These are phyloP conservation scores for Synanceia verrucosa DNA, from an alignment of 2,797 vertebrate genomes.

Conservation along the genomic window DNA sequence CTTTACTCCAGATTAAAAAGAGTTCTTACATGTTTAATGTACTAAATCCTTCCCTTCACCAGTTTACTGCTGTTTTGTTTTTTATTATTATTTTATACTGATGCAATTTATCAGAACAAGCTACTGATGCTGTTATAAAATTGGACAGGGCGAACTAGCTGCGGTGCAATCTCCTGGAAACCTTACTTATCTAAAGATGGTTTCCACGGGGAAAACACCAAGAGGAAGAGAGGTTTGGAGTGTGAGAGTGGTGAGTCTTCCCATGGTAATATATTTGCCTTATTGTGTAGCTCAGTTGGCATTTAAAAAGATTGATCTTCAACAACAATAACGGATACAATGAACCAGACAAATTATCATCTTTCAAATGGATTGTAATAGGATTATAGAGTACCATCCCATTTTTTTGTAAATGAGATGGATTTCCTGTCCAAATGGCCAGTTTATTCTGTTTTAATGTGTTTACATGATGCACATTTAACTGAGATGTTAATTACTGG, in stretches of 20 bases:
- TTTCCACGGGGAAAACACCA: conserved; percentile 17
- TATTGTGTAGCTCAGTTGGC: too few relatives aligned
- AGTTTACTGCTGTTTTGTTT: not conserved
- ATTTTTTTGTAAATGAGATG: conserved; percentile 1
- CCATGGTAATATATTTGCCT: not conserved
- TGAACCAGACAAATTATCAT: conserved; percentile 14
- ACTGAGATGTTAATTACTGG: not conserved
- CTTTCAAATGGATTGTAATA: conserved; percentile 18
- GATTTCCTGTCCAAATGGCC: conserved; percentile 12
- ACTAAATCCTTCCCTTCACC: not conserved
- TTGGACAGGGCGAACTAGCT: conserved; percentile 1
- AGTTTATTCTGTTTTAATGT: conserved; percentile 19
- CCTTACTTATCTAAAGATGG: conserved; percentile 30
- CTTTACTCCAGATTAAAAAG: not conserved
- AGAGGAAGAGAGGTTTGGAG: conserved; percentile 9
- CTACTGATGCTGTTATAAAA: conserved; percentile 8
- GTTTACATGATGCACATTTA: conserved; percentile 24
- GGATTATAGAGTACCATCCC: conserved; percentile 22
- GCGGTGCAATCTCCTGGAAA: conserved; percentile 35
- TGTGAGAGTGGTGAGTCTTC: not conserved
- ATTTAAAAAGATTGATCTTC: not conserved
- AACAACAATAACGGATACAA: conserved; percentile 3
- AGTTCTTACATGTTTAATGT: not conserved
- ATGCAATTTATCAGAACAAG: conserved; percentile 19
- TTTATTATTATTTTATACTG: not conserved